Evolutionary conservation across 2,888 invertebrate genomes (phyloP).

Genomic region (Plebejus melissa): DNA sequence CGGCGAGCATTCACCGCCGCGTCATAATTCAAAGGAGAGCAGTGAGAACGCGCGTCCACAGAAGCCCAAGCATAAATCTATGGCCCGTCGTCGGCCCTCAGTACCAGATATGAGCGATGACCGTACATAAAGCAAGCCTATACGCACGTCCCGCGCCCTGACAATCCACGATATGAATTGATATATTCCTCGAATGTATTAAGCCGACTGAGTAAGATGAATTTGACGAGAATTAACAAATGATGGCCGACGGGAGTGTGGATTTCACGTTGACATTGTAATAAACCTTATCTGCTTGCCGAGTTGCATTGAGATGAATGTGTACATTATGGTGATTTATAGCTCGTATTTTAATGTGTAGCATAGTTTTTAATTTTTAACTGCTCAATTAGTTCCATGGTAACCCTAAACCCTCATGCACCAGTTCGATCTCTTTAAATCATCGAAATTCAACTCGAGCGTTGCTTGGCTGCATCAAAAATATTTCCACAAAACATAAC

Average conservation of each 20-base stretch:
- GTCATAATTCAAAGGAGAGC: slow-evolving; percentile 71
- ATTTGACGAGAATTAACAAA: slow-evolving; percentile 38
- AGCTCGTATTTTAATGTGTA: not conserved
- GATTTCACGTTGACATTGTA: slow-evolving; percentile 9
- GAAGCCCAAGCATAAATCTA: slow-evolving; percentile 75
- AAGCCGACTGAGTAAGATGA: slow-evolving; percentile 43
- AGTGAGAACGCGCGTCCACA: slow-evolving; percentile 73
- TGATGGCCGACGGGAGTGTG: slow-evolving; percentile 30
- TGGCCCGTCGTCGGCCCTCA: slow-evolving; percentile 65
- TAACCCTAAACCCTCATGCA: not conserved
- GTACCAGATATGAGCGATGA: slow-evolving; percentile 65
- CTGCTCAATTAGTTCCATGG: not conserved
- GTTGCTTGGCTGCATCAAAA: not conserved
- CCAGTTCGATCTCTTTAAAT: slow-evolving; percentile 2
- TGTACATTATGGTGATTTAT: slow-evolving; percentile 16
- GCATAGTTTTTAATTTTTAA: not conserved
- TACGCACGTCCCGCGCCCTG: slow-evolving; percentile 54
- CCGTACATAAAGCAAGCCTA: slow-evolving; percentile 49
- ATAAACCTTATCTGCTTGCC: slow-evolving; percentile 24
- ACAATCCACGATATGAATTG: slow-evolving; percentile 70
- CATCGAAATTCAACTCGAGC: not conserved
- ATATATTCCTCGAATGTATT: slow-evolving; percentile 61
- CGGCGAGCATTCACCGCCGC: slow-evolving; percentile 49
- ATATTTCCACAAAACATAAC: slow-evolving; percentile 15
- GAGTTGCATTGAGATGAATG: slow-evolving; percentile 16